phyloP scores from a whole-genome alignment of 2,113 vertebrate genomes.

The Phaethon lepturus region DNA sequence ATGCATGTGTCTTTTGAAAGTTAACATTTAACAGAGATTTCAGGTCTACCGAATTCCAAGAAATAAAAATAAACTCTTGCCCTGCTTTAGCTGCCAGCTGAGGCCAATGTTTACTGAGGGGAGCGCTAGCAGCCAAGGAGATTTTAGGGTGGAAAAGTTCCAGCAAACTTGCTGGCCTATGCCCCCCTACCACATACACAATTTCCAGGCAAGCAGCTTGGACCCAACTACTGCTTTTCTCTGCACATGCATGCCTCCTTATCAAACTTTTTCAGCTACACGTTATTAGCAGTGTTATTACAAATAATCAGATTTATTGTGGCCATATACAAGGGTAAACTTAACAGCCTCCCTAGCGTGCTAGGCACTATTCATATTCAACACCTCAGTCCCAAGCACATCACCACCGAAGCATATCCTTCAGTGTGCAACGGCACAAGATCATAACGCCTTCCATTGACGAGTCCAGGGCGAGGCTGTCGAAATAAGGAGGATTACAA shows the following conservation, averaged over 20 bases:
- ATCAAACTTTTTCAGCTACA: neutral
- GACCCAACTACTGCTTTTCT: neutral
- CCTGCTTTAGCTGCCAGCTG: conserved; percentile 62
- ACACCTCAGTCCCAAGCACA: neutral
- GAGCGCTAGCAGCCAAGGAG: neutral
- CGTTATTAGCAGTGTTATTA: neutral
- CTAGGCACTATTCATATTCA: neutral
- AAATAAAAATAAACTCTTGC: conserved; percentile 75
- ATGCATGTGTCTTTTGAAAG: conserved; percentile 68
- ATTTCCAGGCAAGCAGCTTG: neutral
- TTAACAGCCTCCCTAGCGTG: neutral
- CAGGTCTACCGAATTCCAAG: conserved; percentile 76
- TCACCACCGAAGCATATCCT: neutral
- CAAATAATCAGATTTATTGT: neutral
- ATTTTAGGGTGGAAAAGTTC: neutral
- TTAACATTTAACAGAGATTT: conserved; percentile 81
- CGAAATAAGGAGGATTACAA: neutral
- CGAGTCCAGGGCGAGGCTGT: neutral
- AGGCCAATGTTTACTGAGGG: conserved; percentile 55
- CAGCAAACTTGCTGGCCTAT: neutral
- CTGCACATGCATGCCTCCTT: neutral
- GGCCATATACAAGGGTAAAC: neutral
- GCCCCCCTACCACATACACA: neutral
- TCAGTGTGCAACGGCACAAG: rapidly evolving
- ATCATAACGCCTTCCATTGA: neutral